Evolutionary conservation across 2,888 invertebrate species (phyloP).

Genomic region (Callosobruchus maculatus): DNA sequence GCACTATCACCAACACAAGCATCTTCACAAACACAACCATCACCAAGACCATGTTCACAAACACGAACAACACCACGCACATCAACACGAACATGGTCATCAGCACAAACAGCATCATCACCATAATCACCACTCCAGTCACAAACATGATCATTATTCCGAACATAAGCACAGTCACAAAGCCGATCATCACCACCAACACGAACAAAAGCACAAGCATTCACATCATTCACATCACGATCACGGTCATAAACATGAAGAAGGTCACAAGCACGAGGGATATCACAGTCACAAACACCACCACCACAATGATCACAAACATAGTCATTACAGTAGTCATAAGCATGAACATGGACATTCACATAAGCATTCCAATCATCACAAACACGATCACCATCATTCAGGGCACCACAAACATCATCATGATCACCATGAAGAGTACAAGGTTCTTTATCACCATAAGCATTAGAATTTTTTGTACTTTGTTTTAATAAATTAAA

Average conservation of each 20-base stretch:
- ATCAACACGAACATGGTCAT: slow-evolving; percentile 26
- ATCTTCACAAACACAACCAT: slow-evolving; percentile 38
- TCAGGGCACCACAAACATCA: slow-evolving; percentile 2
- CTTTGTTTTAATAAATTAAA: not conserved
- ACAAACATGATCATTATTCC: slow-evolving; percentile 18
- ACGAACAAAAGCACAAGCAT: slow-evolving; percentile 32
- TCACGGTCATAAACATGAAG: slow-evolving; percentile 22
- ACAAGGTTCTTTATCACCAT: not conserved
- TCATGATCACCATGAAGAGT: slow-evolving; percentile 1
- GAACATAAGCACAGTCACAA: slow-evolving; percentile 26
- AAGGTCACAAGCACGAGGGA: slow-evolving; percentile 23
- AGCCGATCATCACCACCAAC: slow-evolving; percentile 27
- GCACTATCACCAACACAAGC: slow-evolving; percentile 39
- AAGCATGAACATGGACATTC: slow-evolving; percentile 29
- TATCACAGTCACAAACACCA: slow-evolving; percentile 25
- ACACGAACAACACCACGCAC: slow-evolving; percentile 25
- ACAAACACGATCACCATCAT: slow-evolving; percentile 16
- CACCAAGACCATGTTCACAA: slow-evolving; percentile 33
- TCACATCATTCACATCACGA: slow-evolving; percentile 28
- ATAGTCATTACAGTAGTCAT: slow-evolving; percentile 24
- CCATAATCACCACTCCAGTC: slow-evolving; percentile 16
- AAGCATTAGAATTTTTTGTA: not conserved
- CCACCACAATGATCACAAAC: slow-evolving; percentile 23
- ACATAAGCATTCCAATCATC: slow-evolving; percentile 26
- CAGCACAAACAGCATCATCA: slow-evolving; percentile 21